Base-by-base conservation (phyloP, 2,113 vertebrate genomes). In the Macroglossus sobrinus region DNA sequence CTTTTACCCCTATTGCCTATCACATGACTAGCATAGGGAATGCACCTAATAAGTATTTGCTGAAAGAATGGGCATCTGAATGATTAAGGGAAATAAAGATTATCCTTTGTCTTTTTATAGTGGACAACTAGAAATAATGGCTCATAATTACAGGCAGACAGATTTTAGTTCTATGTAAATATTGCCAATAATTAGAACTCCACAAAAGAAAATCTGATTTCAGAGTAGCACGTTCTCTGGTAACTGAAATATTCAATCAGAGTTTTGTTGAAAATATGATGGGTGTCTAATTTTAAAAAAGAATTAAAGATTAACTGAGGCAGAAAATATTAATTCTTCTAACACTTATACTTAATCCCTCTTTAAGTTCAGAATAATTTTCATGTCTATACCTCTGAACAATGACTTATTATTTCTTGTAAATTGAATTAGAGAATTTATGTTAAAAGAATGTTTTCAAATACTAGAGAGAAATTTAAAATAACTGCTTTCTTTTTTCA, bases 241-340 rank as follows among this genome's bases (percentile, higher is more conserved):
- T 90, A 86, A 87, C 12, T 50, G 55, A 96, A 96, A 88, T 95
- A 93, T 93, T 92, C 93, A 96, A 92, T 50, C 30, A 28, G 76
- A 64, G 59, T 55, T 97, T 90, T 93, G 74, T 64, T 89, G 79
- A 95, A 97, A 96, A 93, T 92, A 93, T 87, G 63, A 89, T 86
- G 96, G 69, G 89, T 94, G 50, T 97, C 92, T 87, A 94, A 96
- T 96, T 96, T 95, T 93, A 69, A 95, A 95, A 91, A 69, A 86
- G 64, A 94, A 95, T 61, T 96, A 69, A n/a, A 96, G 97, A 95
- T 95, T 96, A 95, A 97, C 68, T 97, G 95, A 95, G 92, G 96
- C 89, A 96, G 95, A 97, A 95, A 97, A 96, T 89, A 95, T 96
- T 96, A 97, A 94, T 92, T 95, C 82, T 72, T 85, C 50, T 59